Conservation (phyloP, 2,888 invertebrate genomes). For the Teinopalpus imperialis region DNA sequence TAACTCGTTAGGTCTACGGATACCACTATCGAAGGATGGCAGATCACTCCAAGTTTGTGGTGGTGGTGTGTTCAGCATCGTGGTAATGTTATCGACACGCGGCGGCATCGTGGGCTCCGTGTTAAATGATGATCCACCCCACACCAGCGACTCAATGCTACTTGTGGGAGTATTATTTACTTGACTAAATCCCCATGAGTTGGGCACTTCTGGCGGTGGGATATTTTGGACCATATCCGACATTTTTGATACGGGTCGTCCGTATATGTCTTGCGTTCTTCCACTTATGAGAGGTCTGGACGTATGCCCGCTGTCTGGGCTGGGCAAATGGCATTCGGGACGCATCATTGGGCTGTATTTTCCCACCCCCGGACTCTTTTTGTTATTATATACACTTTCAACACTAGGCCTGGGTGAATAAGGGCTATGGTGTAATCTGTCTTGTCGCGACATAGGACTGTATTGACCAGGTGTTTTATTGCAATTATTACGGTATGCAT, state of each 20-base stretch:
- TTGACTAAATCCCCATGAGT: slow-evolving; percentile 61
- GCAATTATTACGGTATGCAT: slow-evolving; percentile 52
- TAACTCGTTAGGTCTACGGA: slow-evolving; percentile 48
- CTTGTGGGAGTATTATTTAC: slow-evolving; percentile 43
- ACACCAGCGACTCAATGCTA: slow-evolving; percentile 60
- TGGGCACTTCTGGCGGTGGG: slow-evolving; percentile 50
- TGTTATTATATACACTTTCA: slow-evolving; percentile 57
- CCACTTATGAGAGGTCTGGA: slow-evolving; percentile 42
- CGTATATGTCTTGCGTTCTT: slow-evolving; percentile 55
- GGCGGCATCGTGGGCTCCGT: slow-evolving; percentile 40
- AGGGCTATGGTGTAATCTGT: slow-evolving; percentile 65
- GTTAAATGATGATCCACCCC: slow-evolving; percentile 52
- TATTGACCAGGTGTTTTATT: slow-evolving; percentile 69
- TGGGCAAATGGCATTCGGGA: slow-evolving; percentile 64
- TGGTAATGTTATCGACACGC: slow-evolving; percentile 48
- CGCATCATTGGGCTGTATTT: slow-evolving; percentile 72
- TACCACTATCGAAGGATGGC: slow-evolving; percentile 55
- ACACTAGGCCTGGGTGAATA: slow-evolving; percentile 72
- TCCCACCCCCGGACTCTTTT: slow-evolving; percentile 68
- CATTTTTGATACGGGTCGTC: slow-evolving; percentile 50
- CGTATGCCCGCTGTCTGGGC: slow-evolving; percentile 58
- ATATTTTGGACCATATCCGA: slow-evolving; percentile 52
- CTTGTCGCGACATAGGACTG: slow-evolving; percentile 73
- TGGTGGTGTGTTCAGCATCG: slow-evolving; percentile 59
- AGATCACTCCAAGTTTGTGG: slow-evolving; percentile 59